Evolutionary conservation across 2,113 vertebrate species (phyloP).

Genomic region (Gnathonemus echidnorhynchus): DNA sequence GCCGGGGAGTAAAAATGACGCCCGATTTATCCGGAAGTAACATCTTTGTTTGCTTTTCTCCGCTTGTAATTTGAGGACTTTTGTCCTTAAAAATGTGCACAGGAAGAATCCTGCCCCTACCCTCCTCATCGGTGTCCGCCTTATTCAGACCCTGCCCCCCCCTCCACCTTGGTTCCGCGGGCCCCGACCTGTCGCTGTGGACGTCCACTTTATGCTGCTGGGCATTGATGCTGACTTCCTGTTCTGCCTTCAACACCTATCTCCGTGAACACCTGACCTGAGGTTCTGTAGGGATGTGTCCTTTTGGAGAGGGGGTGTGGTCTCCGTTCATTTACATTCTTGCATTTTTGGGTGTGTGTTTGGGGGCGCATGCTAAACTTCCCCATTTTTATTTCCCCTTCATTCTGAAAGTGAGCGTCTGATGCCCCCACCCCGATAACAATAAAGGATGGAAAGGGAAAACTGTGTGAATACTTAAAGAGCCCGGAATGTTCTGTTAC

Average conservation of each 20-base stretch:
- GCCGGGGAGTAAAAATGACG: slow-evolving; percentile 14
- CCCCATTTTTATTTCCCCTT: background rate
- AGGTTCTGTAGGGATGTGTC: slow-evolving; percentile 26
- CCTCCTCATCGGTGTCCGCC: slow-evolving; percentile 9
- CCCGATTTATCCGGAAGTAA: slow-evolving; percentile 21
- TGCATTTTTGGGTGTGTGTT: background rate
- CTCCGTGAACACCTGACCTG: slow-evolving; percentile 25
- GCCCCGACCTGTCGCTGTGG: slow-evolving; percentile 44
- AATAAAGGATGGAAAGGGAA: background rate
- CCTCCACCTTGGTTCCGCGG: slow-evolving; percentile 15
- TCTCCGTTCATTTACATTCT: background rate
- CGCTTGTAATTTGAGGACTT: slow-evolving; percentile 20
- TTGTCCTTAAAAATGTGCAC: slow-evolving; percentile 22
- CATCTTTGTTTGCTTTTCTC: slow-evolving; percentile 24
- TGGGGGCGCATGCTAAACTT: background rate
- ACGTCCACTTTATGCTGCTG: slow-evolving; percentile 57
- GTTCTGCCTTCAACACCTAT: slow-evolving; percentile 23
- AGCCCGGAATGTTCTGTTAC: slow-evolving; percentile 60
- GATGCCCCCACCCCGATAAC: background rate
- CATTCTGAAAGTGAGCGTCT: background rate
- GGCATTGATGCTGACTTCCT: slow-evolving; percentile 28
- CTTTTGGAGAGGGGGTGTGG: slow-evolving; percentile 13
- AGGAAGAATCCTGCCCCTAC: slow-evolving; percentile 32
- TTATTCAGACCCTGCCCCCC: slow-evolving; percentile 23
- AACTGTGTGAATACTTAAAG: slow-evolving; percentile 31